These are phyloP conservation scores for Agrochola lota DNA, from an alignment of 2,888 invertebrate genomes.

Conservation along the genomic window DNA sequence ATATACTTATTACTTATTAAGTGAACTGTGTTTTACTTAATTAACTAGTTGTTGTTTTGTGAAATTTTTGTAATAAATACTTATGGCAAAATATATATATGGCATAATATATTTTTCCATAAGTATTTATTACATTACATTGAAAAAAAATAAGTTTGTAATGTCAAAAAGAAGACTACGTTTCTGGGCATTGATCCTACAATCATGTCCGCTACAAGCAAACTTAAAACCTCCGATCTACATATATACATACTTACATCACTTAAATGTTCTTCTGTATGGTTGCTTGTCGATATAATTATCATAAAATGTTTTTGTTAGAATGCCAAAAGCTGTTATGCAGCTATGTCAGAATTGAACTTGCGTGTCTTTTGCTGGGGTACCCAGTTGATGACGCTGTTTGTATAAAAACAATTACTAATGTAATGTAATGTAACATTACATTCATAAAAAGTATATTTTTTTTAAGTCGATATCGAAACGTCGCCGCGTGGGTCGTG, in stretches of 20 bases:
- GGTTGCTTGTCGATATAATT: not conserved
- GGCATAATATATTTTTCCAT: too few relatives aligned
- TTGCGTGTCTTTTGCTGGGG: not conserved
- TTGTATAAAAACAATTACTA: not conserved
- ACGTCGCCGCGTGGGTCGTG: conserved; percentile 5
- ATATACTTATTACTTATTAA: too few relatives aligned
- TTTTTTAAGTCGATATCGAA: conserved; percentile 57
- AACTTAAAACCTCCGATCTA: not conserved
- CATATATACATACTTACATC: not conserved
- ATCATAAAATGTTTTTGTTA: not conserved
- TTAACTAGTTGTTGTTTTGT: too few relatives aligned
- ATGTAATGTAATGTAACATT: not conserved
- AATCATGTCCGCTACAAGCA: not conserved
- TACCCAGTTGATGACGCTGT: not conserved
- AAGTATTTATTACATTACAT: too few relatives aligned
- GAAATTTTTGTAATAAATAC: too few relatives aligned
- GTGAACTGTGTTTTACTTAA: too few relatives aligned
- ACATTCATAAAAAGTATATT: conserved; percentile 5
- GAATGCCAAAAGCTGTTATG: not conserved
- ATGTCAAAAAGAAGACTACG: not conserved
- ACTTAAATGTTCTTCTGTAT: not conserved
- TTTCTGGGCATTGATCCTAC: not conserved
- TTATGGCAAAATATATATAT: too few relatives aligned
- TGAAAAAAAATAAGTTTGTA: not conserved
- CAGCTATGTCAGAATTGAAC: not conserved